Conservation (phyloP, 2,113 vertebrate genomes). For the Macrotus californicus region DNA sequence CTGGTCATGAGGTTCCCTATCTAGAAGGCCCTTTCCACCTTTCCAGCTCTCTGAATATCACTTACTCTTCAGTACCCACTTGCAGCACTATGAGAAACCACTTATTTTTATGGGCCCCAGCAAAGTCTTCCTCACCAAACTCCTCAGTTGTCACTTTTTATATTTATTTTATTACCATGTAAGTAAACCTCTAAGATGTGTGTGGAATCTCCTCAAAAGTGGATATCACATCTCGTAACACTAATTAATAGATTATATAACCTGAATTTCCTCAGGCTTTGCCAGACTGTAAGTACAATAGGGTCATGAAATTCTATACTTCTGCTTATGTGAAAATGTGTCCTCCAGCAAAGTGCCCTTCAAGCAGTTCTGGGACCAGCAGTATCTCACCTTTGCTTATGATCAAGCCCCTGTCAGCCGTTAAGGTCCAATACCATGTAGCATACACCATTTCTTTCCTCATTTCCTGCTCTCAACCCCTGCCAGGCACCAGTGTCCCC, state of each 20-base stretch:
- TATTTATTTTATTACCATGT: neutral
- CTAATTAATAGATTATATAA: neutral
- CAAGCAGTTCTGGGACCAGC: neutral
- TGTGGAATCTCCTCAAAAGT: neutral
- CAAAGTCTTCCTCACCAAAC: neutral
- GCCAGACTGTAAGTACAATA: neutral
- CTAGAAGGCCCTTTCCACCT: neutral
- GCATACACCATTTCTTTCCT: conserved; percentile 33
- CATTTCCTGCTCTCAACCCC: conserved; percentile 1
- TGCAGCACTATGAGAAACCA: neutral
- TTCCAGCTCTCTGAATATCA: neutral
- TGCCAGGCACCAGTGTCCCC: neutral
- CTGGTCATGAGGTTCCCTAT: neutral
- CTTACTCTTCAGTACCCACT: neutral
- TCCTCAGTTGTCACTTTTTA: neutral
- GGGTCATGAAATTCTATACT: neutral
- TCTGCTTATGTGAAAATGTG: neutral
- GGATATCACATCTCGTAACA: neutral
- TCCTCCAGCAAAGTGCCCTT: neutral
- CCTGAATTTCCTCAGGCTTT: neutral
- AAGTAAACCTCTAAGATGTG: neutral
- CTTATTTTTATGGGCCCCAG: neutral
- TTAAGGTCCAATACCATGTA: neutral
- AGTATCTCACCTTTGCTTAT: neutral
- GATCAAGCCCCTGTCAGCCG: neutral